Base-by-base conservation (phyloP, 2,797 vertebrate genomes). In the Aphelocoma californica region DNA sequence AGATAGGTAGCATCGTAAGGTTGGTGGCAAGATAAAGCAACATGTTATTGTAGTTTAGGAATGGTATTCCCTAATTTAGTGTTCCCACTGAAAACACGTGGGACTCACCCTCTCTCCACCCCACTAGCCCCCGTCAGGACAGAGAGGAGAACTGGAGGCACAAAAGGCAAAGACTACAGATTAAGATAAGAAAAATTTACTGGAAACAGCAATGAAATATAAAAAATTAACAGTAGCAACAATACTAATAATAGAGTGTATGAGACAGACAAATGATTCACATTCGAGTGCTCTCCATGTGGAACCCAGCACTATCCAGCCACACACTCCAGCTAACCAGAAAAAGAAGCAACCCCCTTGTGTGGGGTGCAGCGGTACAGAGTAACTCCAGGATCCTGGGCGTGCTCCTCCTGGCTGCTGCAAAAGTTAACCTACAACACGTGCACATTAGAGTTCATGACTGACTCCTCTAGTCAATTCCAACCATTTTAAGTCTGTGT, bases 261-360 rank as follows among this genome's bases (percentile, higher is more conserved):
- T 5, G 11, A 66, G 38, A 14, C 7, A 58, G 17, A n/a, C 7
- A n/a, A 21, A 10, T 21, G 9, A 44, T 32, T 44, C 28, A 44
- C 28, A 16, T 0, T 0, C 0, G 2, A 40, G 10, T 26, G 8
- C 2, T 81, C 25, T 18, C 25, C 29, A 9, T 19, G 10, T 34
- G 45, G 40, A 47, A 8, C 5, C 6, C 31, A 60, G 34, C 18
- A 34, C 5, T 13, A 4, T 9, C 26, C 0, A 0, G 7, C 18
- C 2, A 0, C 47, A 54, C 21, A 28, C 18, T 42, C 15, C 61
- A 54, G 23, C 40, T 18, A 32, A 47, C 8, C 21, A 61, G 61
- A n/a, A 47, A 66, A 60, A 34, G 18, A 61, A 47, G n/a, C 0
- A 0, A 18, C 8, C 8, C 12, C 7, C 0, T 0, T 24, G 4